Conservation (phyloP, 1,140 invertebrate genomes). For the Macrobrachium rosenbergii region DNA sequence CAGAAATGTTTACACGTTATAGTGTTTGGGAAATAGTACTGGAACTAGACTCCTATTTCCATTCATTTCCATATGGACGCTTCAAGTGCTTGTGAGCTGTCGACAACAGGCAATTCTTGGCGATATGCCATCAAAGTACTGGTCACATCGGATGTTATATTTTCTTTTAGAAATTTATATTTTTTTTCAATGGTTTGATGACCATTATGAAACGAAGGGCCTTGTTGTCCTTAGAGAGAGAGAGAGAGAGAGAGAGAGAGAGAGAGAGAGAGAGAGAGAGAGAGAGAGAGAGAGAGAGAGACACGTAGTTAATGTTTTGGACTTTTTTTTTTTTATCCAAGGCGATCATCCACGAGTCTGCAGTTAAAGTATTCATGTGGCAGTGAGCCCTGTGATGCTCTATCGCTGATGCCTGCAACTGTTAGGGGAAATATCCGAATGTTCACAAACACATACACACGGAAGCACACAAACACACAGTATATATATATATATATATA, state of each 20-base stretch:
- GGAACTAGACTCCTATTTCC: too few relatives aligned
- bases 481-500: background rate
- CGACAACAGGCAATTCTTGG: too few relatives aligned
- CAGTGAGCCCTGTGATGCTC: too few relatives aligned
- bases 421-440: too few relatives aligned
- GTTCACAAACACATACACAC: conserved; percentile 8
- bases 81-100: too few relatives aligned
- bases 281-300: conserved; percentile 31
- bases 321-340: background rate
- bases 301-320: background rate
- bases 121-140: too few relatives aligned
- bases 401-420: too few relatives aligned
- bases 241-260: background rate
- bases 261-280: conserved; percentile 17
- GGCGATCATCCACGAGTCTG: background rate
- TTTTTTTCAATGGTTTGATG: background rate
- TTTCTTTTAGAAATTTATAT: too few relatives aligned
- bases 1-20: too few relatives aligned
- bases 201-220: background rate
- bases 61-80: too few relatives aligned
- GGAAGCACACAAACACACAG: conserved; percentile 1
- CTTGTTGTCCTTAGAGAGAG: background rate
- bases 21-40: too few relatives aligned
- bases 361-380: too few relatives aligned
- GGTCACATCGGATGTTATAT: background rate